Evolutionary conservation across 2,888 invertebrate genomes (phyloP).

Genomic region (Teinopalpus imperialis): DNA sequence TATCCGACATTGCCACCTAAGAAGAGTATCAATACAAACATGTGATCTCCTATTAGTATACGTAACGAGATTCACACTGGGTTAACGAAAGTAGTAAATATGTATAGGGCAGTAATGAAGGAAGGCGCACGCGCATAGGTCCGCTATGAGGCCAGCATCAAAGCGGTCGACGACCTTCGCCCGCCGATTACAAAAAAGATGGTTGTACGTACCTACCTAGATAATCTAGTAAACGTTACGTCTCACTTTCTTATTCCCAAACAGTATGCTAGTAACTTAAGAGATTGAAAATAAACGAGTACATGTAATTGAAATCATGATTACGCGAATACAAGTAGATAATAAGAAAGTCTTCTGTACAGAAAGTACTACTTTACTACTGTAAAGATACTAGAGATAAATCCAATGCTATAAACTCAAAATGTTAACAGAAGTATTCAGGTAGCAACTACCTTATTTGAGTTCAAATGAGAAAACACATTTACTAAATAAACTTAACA

Average conservation of each 20-base stretch:
- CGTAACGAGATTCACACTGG: constrained; percentile 36
- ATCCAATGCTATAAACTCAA: too few relatives aligned
- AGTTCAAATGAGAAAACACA: constrained; percentile 44
- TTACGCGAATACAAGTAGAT: too few relatives aligned
- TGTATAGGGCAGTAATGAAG: constrained; percentile 62
- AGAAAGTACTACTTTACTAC: too few relatives aligned
- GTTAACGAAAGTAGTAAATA: constrained; percentile 46
- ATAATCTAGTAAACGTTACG: not conserved
- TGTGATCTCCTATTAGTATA: constrained; percentile 16
- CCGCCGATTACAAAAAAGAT: constrained; percentile 75
- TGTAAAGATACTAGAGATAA: too few relatives aligned
- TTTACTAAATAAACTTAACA: constrained; percentile 46
- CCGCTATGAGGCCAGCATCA: constrained; percentile 74
- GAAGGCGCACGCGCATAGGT: constrained; percentile 63
- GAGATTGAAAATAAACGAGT: too few relatives aligned
- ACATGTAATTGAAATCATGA: too few relatives aligned
- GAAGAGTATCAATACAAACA: constrained; percentile 23
- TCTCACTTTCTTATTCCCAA: not conserved
- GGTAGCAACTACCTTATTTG: constrained; percentile 45
- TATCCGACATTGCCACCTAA: constrained; percentile 16
- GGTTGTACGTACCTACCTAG: constrained; percentile 46
- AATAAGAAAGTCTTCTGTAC: too few relatives aligned
- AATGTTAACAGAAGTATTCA: constrained; percentile 33
- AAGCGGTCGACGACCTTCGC: constrained; percentile 70
- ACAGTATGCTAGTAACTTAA: too few relatives aligned